Conservation (phyloP, 2,113 vertebrate genomes). For the Percina caprodes region DNA sequence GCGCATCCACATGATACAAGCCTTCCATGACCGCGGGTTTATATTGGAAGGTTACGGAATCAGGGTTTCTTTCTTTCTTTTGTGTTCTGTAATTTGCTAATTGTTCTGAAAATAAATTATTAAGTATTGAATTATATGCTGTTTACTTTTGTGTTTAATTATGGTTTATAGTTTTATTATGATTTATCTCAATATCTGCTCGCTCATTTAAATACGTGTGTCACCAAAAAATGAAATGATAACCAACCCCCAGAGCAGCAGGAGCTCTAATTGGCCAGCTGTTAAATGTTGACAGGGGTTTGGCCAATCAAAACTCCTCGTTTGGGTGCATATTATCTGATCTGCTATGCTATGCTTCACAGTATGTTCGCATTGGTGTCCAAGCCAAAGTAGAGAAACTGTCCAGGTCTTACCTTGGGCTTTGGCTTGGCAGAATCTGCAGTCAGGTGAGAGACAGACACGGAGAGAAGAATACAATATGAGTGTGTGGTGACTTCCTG, state of each 20-base stretch:
- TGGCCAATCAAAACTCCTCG: constrained; percentile 13
- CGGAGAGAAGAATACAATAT: constrained; percentile 79
- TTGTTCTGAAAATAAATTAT: no score
- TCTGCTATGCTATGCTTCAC: constrained; percentile 3
- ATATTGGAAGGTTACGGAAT: no score
- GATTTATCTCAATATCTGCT: no score
- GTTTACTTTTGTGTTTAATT: background rate
- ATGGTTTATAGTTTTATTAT: background rate
- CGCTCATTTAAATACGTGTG: no score
- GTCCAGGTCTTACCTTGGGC: constrained; percentile 87
- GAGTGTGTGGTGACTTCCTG: constrained; percentile 64
- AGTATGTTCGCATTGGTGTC: constrained; percentile 25
- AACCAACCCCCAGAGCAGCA: background rate
- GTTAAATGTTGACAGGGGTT: background rate
- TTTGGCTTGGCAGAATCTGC: constrained; percentile 88
- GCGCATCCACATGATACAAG: no score
- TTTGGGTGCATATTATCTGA: background rate
- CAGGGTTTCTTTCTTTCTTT: no score
- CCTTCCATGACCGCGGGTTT: no score
- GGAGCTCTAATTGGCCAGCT: background rate
- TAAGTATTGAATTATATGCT: background rate
- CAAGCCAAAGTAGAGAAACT: constrained; percentile 44
- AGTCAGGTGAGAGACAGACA: constrained; percentile 88
- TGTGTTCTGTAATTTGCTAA: no score
- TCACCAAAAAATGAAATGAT: background rate